Evolutionary conservation across 1,140 invertebrate species (phyloP), one percentile per base, ranked within the genome.

Genomic region (Elymnias hypermnestra): DNA sequence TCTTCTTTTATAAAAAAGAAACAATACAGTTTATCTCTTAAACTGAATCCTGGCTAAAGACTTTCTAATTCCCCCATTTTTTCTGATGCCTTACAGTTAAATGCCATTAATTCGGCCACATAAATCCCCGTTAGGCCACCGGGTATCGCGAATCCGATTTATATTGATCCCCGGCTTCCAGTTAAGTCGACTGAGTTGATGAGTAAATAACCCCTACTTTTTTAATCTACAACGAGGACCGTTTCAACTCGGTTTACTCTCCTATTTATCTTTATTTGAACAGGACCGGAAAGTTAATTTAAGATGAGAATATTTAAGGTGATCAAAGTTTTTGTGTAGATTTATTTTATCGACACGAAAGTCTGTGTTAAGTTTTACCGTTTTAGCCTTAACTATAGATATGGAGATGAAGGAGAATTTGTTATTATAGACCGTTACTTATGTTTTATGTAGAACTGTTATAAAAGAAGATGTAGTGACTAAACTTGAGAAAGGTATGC

Each of bases 91-190:
- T 70, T 68, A 68, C 57, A 57, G 64, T 61, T 71, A 60, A 52
- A 52, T 45, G 39, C 49, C 36, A 52, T 52, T 52, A 74, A 74
- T 71, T 74, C 71, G 26, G 53, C 66, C 64, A 63, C 66, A 71
- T 66, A 72, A 77, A 75, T 71, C 64, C 54, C 53, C 46, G 60
- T 66, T 64, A 67, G 57, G 65, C 61, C 45, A 51, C 52, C 23
- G 53, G 48, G 43, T 56, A 53, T 53, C 45, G 26, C 15, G 45
- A 9, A 37, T 33, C 48, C 44, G 55, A 38, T 59, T 58, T 63
- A 63, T 51, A 52, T 56, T 64, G 55, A 65, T 57, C 55, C 56
- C 43, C 12, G 28, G 58, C 47, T 51, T 51, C 31, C 23, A 31
- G 45, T 47, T 53, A 47, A 48, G 49, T 44, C 43, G 44, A 38